Evolutionary conservation across 2,113 vertebrate genomes (phyloP).

Genomic region (Actenoides lindsayi): DNA sequence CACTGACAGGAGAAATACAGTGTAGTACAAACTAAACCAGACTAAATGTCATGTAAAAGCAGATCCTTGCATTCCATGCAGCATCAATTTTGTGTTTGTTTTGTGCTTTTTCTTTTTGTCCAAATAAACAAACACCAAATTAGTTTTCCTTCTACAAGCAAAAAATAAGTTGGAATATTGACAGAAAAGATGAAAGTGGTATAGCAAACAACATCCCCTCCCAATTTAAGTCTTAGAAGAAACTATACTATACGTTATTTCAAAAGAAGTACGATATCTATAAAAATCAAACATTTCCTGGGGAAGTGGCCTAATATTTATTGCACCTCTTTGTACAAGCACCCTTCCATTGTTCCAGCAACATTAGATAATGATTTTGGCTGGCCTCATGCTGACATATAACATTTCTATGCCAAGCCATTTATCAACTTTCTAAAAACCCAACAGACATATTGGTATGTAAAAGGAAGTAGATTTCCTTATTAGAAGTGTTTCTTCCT

Average conservation of each 20-base stretch:
- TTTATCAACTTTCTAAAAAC: slow-evolving; percentile 62
- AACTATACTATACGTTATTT: neutral
- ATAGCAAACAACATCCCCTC: neutral
- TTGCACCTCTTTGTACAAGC: slow-evolving; percentile 37
- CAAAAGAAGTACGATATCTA: slow-evolving; percentile 7
- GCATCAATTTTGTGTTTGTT: rapidly evolving
- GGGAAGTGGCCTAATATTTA: slow-evolving; percentile 35
- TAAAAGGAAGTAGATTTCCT: slow-evolving; percentile 71
- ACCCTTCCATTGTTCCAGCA: slow-evolving; percentile 37
- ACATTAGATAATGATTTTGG: slow-evolving; percentile 49
- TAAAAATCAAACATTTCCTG: slow-evolving; percentile 53
- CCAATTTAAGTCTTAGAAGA: neutral
- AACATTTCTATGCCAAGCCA: slow-evolving; percentile 53
- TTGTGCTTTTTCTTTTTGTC: neutral
- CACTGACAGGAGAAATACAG: too few relatives aligned
- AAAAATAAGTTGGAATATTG: neutral
- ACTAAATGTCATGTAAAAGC: neutral
- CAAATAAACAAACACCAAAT: neutral
- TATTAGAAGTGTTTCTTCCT: slow-evolving; percentile 73
- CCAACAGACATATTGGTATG: slow-evolving; percentile 57
- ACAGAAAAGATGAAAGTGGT: neutral
- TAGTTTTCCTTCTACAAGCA: neutral
- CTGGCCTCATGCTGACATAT: slow-evolving; percentile 61
- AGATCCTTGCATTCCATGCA: neutral
- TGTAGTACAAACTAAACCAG: neutral